Percentiles rank a stretch among this genome's conserved stretches.
Evolutionary conservation across 2,797 vertebrate genomes (phyloP).

Genomic region (Fistularia tabacaria): DNA sequence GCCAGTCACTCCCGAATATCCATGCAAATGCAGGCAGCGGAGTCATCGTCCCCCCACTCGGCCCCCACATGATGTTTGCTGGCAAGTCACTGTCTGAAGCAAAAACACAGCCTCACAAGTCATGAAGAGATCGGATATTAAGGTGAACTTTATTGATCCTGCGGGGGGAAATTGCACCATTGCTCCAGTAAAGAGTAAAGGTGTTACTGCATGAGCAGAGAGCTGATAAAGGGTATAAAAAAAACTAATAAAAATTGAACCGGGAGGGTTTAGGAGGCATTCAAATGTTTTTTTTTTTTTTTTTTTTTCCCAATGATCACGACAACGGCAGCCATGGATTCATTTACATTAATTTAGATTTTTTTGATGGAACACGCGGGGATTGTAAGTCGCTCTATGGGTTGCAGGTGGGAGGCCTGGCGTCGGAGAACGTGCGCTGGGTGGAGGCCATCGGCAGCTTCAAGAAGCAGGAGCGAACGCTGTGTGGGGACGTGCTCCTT

Average conservation of each 20-base stretch:
- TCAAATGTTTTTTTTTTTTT: slow-evolving; percentile 18
- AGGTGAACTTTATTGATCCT: slow-evolving; percentile 49
- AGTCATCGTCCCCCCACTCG: no score
- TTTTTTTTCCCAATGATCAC: neutral
- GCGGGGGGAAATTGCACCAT: slow-evolving; percentile 28
- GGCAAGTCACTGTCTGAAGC: slow-evolving; percentile 16
- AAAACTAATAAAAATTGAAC: slow-evolving; percentile 39
- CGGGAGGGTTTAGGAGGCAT: slow-evolving; percentile 18
- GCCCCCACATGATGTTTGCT: neutral
- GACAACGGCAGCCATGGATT: slow-evolving; percentile 5
- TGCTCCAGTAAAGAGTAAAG: slow-evolving; percentile 34
- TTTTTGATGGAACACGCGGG: no score
- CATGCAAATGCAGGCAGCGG: slow-evolving; percentile 25
- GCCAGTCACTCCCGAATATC: slow-evolving; percentile 29
- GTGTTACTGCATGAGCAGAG: slow-evolving; percentile 32
- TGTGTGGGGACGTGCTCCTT: slow-evolving; percentile 91
- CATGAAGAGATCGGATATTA: slow-evolving; percentile 41
- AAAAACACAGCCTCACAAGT: slow-evolving; percentile 13
- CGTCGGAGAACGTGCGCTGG: slow-evolving; percentile 92
- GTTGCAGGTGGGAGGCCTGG: slow-evolving; percentile 86
- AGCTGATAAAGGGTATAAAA: slow-evolving; percentile 40
- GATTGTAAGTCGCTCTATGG: neutral
- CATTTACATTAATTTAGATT: slow-evolving; percentile 13
- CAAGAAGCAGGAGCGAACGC: slow-evolving; percentile 80
- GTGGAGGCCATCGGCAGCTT: slow-evolving; percentile 84